Percentiles rank a stretch among this genome's conserved stretches.
phyloP scores from a whole-genome alignment of 2,797 vertebrate species.

The Octomys mimax region DNA sequence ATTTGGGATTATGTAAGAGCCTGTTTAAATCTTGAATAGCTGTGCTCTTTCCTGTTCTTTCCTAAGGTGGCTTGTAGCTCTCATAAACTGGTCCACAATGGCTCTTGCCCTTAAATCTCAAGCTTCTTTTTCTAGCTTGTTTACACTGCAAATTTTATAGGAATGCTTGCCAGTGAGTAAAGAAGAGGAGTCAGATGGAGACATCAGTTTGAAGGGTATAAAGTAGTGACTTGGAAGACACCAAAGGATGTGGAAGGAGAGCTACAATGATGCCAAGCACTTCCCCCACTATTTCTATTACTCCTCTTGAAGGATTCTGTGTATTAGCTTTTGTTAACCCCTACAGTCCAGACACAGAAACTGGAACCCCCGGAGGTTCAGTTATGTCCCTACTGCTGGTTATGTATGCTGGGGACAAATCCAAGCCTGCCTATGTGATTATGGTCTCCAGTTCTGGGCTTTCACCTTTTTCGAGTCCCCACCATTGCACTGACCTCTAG shows the following conservation, averaged over 20 bases:
- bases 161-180: background rate
- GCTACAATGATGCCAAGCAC: background rate
- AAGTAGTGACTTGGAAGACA: background rate
- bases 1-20: background rate
- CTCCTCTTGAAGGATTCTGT: background rate
- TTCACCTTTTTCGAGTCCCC: background rate
- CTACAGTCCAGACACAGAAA: background rate
- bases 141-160: slow-evolving; percentile 12
- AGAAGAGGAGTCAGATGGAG: background rate
- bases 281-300: background rate
- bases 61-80: background rate
- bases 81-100: background rate
- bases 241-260: background rate
- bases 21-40: background rate
- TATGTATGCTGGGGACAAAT: background rate
- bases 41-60: background rate
- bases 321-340: background rate
- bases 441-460: background rate
- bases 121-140: background rate
- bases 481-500: background rate
- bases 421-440: background rate
- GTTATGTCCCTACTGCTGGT: background rate
- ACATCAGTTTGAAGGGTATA: background rate
- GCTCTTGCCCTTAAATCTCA: slow-evolving; percentile 4
- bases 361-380: background rate